These are phyloP conservation scores for Dolichallabes microphthalmus DNA, from an alignment of 2,113 vertebrate genomes.

Conservation along the genomic window DNA sequence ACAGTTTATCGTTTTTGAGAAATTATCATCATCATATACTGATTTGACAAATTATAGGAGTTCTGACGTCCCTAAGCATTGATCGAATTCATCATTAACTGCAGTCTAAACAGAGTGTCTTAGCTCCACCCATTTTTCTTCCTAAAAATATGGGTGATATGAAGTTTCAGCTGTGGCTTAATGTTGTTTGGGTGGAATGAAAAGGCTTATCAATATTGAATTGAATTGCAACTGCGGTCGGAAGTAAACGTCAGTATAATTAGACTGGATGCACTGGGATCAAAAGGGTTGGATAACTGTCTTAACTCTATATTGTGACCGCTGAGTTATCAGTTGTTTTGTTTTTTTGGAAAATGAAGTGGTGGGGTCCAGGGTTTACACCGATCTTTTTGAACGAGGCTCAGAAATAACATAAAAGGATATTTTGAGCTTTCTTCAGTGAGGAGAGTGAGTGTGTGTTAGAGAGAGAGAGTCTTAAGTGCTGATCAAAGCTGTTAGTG, in stretches of 20 bases:
- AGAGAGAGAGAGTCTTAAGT: conserved; percentile 16
- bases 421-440: conserved; percentile 18
- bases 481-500: conserved; percentile 50
- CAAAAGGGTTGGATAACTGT: neutral
- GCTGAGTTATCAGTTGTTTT: neutral
- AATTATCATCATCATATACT: neutral
- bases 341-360: neutral
- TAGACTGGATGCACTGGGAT: neutral
- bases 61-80: neutral
- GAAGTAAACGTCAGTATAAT: neutral
- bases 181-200: neutral
- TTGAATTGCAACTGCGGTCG: too few species aligned
- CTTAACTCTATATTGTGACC: neutral
- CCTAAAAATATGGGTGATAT: neutral
- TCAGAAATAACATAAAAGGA: conserved; percentile 3
- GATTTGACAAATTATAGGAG: neutral
- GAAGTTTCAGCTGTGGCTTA: neutral
- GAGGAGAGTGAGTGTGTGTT: neutral
- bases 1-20: neutral
- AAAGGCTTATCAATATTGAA: neutral
- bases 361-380: neutral
- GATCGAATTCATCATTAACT: neutral
- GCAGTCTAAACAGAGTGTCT: neutral
- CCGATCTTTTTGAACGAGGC: neutral
- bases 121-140: neutral